Percentiles rank a stretch among this genome's conserved stretches.
phyloP scores from a whole-genome alignment of 2,113 vertebrate genomes.

The Malurus cyaneus region DNA sequence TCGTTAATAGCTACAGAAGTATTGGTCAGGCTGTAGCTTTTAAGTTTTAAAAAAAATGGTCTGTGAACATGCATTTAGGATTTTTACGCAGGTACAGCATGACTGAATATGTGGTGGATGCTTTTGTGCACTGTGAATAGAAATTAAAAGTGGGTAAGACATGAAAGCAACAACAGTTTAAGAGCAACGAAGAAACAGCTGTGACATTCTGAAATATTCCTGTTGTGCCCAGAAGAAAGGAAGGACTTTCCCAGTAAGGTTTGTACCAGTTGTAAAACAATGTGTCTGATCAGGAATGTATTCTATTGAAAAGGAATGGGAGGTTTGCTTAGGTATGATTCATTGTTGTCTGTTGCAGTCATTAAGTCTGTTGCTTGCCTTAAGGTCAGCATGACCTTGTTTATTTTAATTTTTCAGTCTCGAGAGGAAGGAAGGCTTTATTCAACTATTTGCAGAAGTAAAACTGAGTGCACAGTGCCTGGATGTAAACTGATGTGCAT shows the following conservation, averaged over 20 bases:
- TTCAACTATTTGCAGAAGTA: not conserved
- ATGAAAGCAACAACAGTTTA: not conserved
- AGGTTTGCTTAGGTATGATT: conserved; percentile 52
- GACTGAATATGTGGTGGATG: not conserved
- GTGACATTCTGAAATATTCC: not conserved
- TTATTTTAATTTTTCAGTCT: conserved; percentile 20
- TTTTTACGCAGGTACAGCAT: not conserved
- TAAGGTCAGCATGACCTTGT: conserved; percentile 51
- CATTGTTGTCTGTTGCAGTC: conserved; percentile 29
- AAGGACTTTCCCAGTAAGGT: not conserved
- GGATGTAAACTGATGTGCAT: not conserved
- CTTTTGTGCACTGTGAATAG: not conserved
- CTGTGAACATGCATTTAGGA: not conserved
- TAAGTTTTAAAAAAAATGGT: not conserved
- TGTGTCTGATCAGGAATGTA: conserved; percentile 28
- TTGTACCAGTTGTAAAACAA: conserved; percentile 7
- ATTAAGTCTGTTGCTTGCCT: conserved; percentile 43
- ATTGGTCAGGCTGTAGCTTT: conserved; percentile 25
- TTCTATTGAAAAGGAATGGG: conserved; percentile 13
- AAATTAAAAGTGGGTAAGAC: not conserved
- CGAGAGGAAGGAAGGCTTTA: not conserved
- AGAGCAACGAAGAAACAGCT: not conserved
- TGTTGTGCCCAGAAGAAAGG: not conserved
- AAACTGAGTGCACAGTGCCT: not conserved
- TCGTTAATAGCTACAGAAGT: conserved; percentile 2